Evolutionary conservation across 2,888 invertebrate genomes (phyloP).

Genomic region (Linyphia triangularis): DNA sequence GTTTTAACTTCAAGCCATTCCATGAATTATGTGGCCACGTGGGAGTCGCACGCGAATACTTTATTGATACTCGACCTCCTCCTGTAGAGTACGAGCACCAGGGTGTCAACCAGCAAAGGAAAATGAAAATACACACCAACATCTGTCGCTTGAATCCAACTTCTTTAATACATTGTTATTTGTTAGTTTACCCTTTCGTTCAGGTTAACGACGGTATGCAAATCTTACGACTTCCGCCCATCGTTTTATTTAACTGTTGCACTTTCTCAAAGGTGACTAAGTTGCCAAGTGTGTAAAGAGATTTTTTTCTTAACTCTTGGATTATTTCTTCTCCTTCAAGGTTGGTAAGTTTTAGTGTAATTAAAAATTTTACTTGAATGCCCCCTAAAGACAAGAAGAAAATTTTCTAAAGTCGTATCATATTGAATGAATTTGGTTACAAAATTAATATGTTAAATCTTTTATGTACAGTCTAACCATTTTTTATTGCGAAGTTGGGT

Average conservation of each 20-base stretch:
- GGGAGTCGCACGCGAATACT: constrained; percentile 50
- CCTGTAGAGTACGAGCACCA: constrained; percentile 40
- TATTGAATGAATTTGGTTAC: too few relatives aligned
- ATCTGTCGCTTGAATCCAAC: constrained; percentile 29
- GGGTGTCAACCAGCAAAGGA: constrained; percentile 34
- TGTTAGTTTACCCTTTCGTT: constrained; percentile 18
- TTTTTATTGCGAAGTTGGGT: too few relatives aligned
- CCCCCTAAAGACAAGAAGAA: too few relatives aligned
- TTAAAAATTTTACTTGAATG: too few relatives aligned
- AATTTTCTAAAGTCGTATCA: too few relatives aligned
- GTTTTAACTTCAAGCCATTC: constrained; percentile 23
- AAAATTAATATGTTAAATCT: too few relatives aligned
- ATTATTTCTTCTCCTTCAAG: too few relatives aligned
- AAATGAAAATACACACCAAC: constrained; percentile 14
- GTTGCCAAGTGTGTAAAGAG: neutral
- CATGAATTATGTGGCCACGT: constrained; percentile 48
- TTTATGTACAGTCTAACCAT: too few relatives aligned
- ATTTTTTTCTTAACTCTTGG: too few relatives aligned
- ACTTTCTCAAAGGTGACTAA: neutral
- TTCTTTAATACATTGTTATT: constrained; percentile 34
- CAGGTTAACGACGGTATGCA: constrained; percentile 47
- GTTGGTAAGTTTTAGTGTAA: too few relatives aligned
- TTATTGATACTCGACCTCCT: constrained; percentile 36
- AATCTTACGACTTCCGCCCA: constrained; percentile 59
- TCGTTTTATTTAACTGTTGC: neutral